These are phyloP conservation scores for Trochalopteron elliotii DNA, from an alignment of 2,113 vertebrate genomes.

Conservation along the genomic window DNA sequence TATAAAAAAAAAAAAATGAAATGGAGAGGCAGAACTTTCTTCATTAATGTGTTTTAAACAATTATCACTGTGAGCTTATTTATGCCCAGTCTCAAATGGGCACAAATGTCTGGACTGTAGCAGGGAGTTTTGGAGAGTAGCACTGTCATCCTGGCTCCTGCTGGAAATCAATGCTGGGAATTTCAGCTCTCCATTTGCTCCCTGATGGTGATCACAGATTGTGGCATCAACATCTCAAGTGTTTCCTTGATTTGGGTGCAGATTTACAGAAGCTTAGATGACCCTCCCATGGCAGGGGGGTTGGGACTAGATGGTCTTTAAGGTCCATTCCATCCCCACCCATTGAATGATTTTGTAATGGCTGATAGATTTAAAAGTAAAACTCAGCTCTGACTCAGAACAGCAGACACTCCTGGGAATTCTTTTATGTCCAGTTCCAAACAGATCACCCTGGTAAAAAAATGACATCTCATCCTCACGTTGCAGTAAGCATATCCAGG, in stretches of 20 bases:
- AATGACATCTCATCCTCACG: background rate
- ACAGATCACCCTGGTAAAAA: background rate
- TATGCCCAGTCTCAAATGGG: background rate
- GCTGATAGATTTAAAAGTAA: background rate
- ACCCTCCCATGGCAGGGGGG: rapidly evolving
- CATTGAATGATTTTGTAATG: background rate
- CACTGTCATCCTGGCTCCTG: background rate
- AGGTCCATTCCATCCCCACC: background rate
- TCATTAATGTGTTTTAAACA: background rate
- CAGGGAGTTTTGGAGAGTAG: background rate
- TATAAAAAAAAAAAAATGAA: background rate
- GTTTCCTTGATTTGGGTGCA: background rate
- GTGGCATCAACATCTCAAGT: background rate
- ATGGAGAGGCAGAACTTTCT: background rate
- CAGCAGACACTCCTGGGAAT: background rate
- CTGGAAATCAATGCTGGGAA: background rate
- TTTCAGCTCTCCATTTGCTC: background rate
- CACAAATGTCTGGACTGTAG: background rate
- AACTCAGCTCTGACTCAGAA: background rate
- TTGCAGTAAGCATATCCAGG: background rate
- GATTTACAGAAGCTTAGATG: background rate
- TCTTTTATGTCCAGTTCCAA: background rate
- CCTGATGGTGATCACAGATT: background rate
- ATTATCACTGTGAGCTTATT: rapidly evolving
- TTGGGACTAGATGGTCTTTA: background rate